Base-by-base conservation (phyloP, 2,797 vertebrate species). In the Alcedo quadribrachys region DNA sequence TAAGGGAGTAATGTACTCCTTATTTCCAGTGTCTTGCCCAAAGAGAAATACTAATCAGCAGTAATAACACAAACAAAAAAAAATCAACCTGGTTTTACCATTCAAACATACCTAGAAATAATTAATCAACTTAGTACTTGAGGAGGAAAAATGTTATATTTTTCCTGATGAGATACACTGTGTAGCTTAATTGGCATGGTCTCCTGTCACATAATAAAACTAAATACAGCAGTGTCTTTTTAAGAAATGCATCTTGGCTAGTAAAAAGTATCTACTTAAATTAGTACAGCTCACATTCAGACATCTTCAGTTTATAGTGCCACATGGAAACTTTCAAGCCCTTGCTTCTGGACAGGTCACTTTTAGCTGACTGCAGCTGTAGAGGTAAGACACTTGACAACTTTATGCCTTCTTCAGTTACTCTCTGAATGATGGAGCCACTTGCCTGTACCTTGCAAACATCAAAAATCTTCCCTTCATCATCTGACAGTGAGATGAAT, bases 271-370 rank as follows among this genome's bases (percentile, higher is more conserved):
- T 18, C 70, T 46, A 12, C 48, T 95, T 80, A 18, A 51, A 33
- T 45, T 82, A 12, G 43, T 75, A 24, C 28, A 75, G 60, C 58
- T 87, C 25, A 17, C 43, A 51, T 77, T 85, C 60, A 77, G 77
- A 50, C 53, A 65, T 57, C 61, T 27, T 50, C 62, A 51, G 6
- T 43, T 81, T 78, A 24, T 48, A 71, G 61, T 8, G 35, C 28
- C 57, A 32, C 32, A 4, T 16, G 32, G 35, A 61, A 80, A 70
- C 71, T 65, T 79, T 87, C 83, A 89, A 67, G 25, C 14, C n/a
- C 35, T 62, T 0, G 0, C 65, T 74, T 37, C 46, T 58, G 62
- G 75, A 30, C 61, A 62, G 68, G 21, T 0, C 0, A 17, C 33
- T 80, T 79, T 58, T 32, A 24, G 9, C 50, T 85, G 85, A 54